Evolutionary conservation across 1,140 invertebrate species (phyloP).

Genomic region (Drosophila cardini): DNA sequence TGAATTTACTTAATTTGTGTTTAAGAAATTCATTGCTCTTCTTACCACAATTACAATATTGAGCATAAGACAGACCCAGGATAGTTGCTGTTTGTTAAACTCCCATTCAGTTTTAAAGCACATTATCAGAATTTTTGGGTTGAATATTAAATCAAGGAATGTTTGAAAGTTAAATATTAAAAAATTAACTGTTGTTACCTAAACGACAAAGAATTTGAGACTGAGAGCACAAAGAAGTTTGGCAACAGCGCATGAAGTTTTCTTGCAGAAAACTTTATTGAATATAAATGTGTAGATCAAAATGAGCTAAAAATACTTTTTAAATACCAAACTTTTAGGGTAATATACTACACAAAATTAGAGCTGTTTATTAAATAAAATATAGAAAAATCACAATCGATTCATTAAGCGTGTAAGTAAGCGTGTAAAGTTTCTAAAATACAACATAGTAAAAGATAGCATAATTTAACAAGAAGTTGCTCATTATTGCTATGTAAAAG

Average conservation of each 20-base stretch:
- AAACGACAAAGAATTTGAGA: too few species aligned
- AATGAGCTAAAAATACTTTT: too few species aligned
- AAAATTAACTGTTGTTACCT: too few species aligned
- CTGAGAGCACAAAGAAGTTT: too few species aligned
- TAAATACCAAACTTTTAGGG: too few species aligned
- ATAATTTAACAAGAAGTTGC: not conserved
- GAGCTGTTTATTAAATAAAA: too few species aligned
- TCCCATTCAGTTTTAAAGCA: constrained; percentile 29
- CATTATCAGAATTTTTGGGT: constrained; percentile 11
- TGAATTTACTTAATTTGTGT: too few species aligned
- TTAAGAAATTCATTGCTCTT: too few species aligned
- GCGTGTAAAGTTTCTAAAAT: not conserved
- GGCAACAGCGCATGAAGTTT: too few species aligned
- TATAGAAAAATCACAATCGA: not conserved
- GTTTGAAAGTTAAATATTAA: not conserved
- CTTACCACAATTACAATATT: constrained; percentile 30
- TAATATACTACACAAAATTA: too few species aligned
- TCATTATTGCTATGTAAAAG: not conserved
- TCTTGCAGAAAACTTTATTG: too few species aligned
- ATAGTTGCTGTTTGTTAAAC: constrained; percentile 18
- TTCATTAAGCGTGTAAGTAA: not conserved
- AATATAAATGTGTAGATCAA: too few species aligned
- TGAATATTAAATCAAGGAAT: not conserved
- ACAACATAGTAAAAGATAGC: not conserved
- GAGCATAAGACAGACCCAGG: constrained; percentile 27